A percentile compares a stretch with the other conserved stretches of the same genome.
These are phyloP conservation scores for Pseudochaenichthys georgianus DNA, from an alignment of 2,797 vertebrate genomes.

Conservation along the genomic window DNA sequence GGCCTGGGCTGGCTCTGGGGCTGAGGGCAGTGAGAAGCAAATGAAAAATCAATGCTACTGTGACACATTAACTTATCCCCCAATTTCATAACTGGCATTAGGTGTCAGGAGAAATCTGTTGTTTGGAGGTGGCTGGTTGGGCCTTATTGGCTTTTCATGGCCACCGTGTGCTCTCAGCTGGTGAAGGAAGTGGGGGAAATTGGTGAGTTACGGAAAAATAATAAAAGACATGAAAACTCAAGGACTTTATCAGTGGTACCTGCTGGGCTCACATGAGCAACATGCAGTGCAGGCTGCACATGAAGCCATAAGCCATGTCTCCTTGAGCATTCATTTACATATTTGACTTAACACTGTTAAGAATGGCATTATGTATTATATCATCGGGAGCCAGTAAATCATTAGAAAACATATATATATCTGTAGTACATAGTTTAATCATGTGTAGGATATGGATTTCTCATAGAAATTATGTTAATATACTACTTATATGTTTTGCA, in stretches of 20 bases:
- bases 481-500: not conserved
- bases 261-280: conserved; percentile 20
- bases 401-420: not conserved
- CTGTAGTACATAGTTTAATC: not conserved
- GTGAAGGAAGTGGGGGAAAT: conserved; percentile 51
- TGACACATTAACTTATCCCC: conserved; percentile 87
- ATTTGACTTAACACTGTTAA: not conserved
- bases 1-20: conserved; percentile 65
- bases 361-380: not conserved
- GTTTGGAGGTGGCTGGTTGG: conserved; percentile 59
- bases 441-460: not conserved
- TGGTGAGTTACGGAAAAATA: conserved; percentile 52
- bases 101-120: conserved; percentile 80
- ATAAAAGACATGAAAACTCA: conserved; percentile 48
- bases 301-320: conserved; percentile 10
- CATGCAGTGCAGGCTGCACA: conserved; percentile 2
- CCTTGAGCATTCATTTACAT: not conserved
- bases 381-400: too few relatives aligned
- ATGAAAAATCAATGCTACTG: conserved; percentile 85
- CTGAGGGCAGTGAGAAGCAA: conserved; percentile 75
- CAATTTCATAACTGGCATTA: conserved; percentile 84
- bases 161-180: conserved; percentile 48
- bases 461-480: not conserved
- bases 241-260: conserved; percentile 54
- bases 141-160: conserved; percentile 70